phyloP scores from a whole-genome alignment of 1,140 invertebrate genomes.

The Ruditapes philippinarum region DNA sequence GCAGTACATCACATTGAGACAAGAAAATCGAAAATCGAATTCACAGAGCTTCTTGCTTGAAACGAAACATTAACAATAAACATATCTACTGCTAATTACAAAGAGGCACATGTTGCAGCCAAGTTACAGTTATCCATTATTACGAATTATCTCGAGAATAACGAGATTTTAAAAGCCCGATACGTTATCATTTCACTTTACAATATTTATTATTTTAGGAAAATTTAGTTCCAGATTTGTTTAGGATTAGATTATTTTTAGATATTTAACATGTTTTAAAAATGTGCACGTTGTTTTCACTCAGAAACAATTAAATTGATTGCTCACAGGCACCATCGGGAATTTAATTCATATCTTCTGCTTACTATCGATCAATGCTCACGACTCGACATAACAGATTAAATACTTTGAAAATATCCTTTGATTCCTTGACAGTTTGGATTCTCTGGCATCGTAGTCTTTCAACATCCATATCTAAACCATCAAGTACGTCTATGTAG shows the following conservation, averaged over 20 bases:
- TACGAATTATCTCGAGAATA: background rate
- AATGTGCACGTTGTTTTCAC: no score
- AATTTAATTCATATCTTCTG: no score
- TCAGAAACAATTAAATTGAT: background rate
- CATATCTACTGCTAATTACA: background rate
- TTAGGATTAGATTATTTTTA: no score
- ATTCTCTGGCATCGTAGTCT: no score
- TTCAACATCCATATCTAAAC: no score
- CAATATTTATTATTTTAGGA: background rate
- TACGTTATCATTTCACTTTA: background rate
- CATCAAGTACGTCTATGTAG: no score
- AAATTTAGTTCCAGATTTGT: background rate
- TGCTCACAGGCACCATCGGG: background rate
- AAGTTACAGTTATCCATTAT: no score
- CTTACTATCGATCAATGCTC: no score
- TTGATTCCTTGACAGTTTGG: no score
- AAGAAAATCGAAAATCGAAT: constrained; percentile 6
- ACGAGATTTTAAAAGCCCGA: background rate
- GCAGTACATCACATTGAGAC: background rate
- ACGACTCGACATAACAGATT: no score
- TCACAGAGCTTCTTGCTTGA: background rate
- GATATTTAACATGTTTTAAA: no score
- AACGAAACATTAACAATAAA: background rate
- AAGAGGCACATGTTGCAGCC: background rate
- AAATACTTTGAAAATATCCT: no score